Evolutionary conservation across 1,140 invertebrate species (phyloP).

Genomic region (Chlorops oryzae): DNA sequence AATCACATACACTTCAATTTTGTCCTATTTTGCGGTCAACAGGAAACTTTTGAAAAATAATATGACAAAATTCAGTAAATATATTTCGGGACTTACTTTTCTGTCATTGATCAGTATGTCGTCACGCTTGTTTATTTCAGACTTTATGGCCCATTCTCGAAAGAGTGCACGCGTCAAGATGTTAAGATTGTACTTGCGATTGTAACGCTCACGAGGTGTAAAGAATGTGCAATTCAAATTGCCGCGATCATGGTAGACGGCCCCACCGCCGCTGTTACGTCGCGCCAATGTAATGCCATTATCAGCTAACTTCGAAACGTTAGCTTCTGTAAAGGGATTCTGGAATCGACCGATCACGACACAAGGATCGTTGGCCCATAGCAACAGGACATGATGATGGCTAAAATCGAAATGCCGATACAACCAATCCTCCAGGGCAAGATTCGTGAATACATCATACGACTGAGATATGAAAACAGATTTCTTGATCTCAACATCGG

Average conservation of each 20-base stretch:
- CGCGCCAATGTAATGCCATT: slow-evolving; percentile 69
- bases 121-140: slow-evolving; percentile 68
- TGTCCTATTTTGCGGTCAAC: too few relatives aligned
- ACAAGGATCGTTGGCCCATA: slow-evolving; percentile 88
- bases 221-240: slow-evolving; percentile 93
- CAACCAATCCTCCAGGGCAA: slow-evolving; percentile 92
- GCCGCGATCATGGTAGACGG: slow-evolving; percentile 91
- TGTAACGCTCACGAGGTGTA: slow-evolving; percentile 67
- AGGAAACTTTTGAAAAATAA: too few relatives aligned
- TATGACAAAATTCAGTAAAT: too few relatives aligned
- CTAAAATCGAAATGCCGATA: slow-evolving; percentile 78
- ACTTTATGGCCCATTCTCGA: slow-evolving; percentile 69
- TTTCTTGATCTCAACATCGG: slow-evolving; percentile 56
- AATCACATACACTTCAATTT: too few relatives aligned
- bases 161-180: slow-evolving; percentile 74
- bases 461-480: slow-evolving; percentile 89
- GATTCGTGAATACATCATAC: slow-evolving; percentile 80
- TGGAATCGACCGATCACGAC: slow-evolving; percentile 95
- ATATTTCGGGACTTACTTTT: slow-evolving; percentile 61
- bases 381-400: slow-evolving; percentile 73
- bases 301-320: slow-evolving; percentile 59
- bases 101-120: slow-evolving; percentile 75
- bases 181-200: slow-evolving; percentile 77
- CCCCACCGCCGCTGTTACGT: slow-evolving; percentile 91
- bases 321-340: slow-evolving; percentile 92